Evolutionary conservation across 2,797 vertebrate species (phyloP).

Genomic region (Hypotaenidia philippensis): DNA sequence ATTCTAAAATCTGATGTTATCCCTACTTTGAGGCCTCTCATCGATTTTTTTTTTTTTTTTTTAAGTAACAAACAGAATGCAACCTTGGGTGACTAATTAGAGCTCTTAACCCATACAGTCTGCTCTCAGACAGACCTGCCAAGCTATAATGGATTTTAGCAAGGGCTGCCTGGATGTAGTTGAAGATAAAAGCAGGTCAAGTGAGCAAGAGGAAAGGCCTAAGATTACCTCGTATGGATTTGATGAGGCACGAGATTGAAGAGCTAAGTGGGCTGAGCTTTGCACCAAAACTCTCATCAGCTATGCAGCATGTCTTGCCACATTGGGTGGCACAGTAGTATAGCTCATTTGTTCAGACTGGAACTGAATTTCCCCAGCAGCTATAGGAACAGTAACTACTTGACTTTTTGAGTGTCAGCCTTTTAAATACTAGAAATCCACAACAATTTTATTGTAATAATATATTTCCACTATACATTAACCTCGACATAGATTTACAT

Average conservation of each 20-base stretch:
- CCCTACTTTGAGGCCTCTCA: neutral
- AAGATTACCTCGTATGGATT: neutral
- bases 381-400: neutral
- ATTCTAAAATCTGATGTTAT: neutral
- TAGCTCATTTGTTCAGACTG: neutral
- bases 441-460: neutral
- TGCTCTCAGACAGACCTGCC: neutral
- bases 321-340: rapidly evolving
- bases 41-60: neutral
- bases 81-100: slow-evolving; percentile 12
- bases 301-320: neutral
- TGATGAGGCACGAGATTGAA: neutral
- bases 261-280: neutral
- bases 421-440: neutral
- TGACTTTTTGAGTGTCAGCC: neutral
- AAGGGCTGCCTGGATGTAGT: neutral
- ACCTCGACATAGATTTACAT: neutral
- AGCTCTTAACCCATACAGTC: neutral
- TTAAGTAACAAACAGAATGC: neutral
- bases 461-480: neutral
- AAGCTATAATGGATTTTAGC: neutral
- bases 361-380: neutral
- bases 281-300: neutral
- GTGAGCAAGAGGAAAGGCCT: neutral
- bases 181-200: slow-evolving; percentile 14